Conservation (phyloP, 2,113 vertebrate species). For the Speoplatyrhinus poulsoni region DNA sequence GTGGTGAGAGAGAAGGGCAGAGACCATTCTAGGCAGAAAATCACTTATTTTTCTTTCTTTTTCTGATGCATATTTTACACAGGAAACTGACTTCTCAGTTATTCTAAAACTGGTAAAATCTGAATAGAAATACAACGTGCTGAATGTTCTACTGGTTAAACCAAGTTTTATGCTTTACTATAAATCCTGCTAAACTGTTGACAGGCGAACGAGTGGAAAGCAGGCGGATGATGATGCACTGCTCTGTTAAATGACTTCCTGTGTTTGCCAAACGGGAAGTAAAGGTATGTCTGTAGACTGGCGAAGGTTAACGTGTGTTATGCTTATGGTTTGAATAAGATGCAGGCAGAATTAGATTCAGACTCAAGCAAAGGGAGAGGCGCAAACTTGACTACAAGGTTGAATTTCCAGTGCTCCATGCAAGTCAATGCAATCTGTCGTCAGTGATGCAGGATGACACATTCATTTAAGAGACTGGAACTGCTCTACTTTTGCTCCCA, state of each 20-base stretch:
- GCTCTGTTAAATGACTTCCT: slow-evolving; percentile 63
- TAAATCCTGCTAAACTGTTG: slow-evolving; percentile 23
- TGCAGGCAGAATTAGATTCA: too few relatives aligned
- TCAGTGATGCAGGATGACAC: too few relatives aligned
- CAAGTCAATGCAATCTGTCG: too few relatives aligned
- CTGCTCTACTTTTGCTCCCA: too few relatives aligned
- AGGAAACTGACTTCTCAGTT: slow-evolving; percentile 13
- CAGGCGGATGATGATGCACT: slow-evolving; percentile 43
- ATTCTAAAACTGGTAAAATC: slow-evolving; percentile 35
- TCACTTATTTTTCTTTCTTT: not conserved
- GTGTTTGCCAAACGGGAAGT: slow-evolving; percentile 44
- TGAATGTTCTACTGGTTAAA: slow-evolving; percentile 28
- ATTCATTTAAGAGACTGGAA: too few relatives aligned
- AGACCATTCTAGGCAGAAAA: too few relatives aligned
- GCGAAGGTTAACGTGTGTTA: not conserved
- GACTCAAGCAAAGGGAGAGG: too few relatives aligned
- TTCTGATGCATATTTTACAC: slow-evolving; percentile 22
- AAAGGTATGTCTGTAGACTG: slow-evolving; percentile 16
- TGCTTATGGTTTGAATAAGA: too few relatives aligned
- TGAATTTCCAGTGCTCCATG: too few relatives aligned
- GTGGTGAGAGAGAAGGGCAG: not conserved
- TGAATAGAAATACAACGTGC: slow-evolving; percentile 24
- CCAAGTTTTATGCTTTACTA: slow-evolving; percentile 25
- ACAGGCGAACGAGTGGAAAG: slow-evolving; percentile 39
- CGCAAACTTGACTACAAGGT: too few relatives aligned